Base-by-base conservation (phyloP, 2,797 vertebrate genomes). In the Hippoglossus hippoglossus region DNA sequence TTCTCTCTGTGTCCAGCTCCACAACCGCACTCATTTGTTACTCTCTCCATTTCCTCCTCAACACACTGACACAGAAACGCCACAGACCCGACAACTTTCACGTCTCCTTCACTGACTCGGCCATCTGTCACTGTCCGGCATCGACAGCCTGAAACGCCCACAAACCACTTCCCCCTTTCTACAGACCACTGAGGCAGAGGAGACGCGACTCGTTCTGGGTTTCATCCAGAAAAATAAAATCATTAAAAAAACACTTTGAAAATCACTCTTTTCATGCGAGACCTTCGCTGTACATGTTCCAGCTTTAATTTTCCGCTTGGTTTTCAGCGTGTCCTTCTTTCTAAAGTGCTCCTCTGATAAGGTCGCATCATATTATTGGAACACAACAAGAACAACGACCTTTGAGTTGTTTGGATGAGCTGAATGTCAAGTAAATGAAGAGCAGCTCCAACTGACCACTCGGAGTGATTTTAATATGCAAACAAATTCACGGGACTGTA, bases 61-160 rank as follows among this genome's bases (percentile, higher is more conserved):
- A 72, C 79, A 82, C 79, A 47, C 21, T 21, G 65, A 83, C 73
- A 72, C 71, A 78, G 57, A 77, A 80, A 58, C 57, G 18, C 56
- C 49, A 57, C 57, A 59, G 56, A 63, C 60, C 44, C 0, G 21
- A 79, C 67, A 63, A 57, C 21, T 36, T 13, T 64, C 41, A 22
- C 1, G 44, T 61, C 0, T 77, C 63, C 56, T 75, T 39, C 58
- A 41, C 62, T 54, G 34, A 26, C 36, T 9, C 67, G 25, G 67
- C 84, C 86, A 86, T 86, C 84, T 78, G 82, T 84, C 77, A 57
- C 44, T 36, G 73, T 74, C 57, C 34, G 18, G 56, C 68, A 39
- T 0, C 1, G 36, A 73, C 81, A 82, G 75, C 70, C 73, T 64
- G 53, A 57, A 53, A 75, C 63, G 52, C 77, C 74, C 54, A 79